Percentiles rank a stretch among this genome's conserved stretches.
Conservation (phyloP, 2,113 vertebrate species). For the Oncorhynchus tshawytscha region DNA sequence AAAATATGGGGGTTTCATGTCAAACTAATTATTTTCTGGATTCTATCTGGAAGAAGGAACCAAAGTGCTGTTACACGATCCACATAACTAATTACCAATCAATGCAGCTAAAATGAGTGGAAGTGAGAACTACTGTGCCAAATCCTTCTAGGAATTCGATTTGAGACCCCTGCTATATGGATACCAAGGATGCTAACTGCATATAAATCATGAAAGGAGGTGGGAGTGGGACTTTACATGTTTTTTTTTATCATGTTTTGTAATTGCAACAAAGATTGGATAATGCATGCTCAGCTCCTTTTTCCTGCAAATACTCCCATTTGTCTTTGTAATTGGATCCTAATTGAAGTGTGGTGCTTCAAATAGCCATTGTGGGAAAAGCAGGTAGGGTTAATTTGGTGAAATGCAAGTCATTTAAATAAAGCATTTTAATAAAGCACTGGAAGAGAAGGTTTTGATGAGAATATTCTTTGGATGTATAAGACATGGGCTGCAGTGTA, state of each 20-base stretch:
- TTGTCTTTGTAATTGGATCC: not conserved
- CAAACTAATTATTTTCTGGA: no score
- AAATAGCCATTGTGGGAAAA: not conserved
- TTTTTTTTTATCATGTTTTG: not conserved
- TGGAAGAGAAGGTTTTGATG: not conserved
- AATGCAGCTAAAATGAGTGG: no score
- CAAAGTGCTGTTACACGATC: no score
- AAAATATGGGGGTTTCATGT: no score
- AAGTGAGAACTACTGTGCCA: not conserved
- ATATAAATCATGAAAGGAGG: not conserved
- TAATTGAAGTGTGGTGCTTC: not conserved
- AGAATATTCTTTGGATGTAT: not conserved
- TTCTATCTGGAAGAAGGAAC: no score
- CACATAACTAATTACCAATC: no score
- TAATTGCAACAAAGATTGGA: not conserved
- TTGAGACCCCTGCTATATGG: not conserved
- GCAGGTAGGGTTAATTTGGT: not conserved
- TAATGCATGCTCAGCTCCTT: not conserved
- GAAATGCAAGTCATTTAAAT: not conserved
- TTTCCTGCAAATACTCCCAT: not conserved
- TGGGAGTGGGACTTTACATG: not conserved
- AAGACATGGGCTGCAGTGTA: not conserved
- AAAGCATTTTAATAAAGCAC: not conserved
- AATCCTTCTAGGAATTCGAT: not conserved
- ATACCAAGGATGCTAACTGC: not conserved